phyloP scores from a whole-genome alignment of 2,888 invertebrate genomes.

The Dermolepida albohirtum region DNA sequence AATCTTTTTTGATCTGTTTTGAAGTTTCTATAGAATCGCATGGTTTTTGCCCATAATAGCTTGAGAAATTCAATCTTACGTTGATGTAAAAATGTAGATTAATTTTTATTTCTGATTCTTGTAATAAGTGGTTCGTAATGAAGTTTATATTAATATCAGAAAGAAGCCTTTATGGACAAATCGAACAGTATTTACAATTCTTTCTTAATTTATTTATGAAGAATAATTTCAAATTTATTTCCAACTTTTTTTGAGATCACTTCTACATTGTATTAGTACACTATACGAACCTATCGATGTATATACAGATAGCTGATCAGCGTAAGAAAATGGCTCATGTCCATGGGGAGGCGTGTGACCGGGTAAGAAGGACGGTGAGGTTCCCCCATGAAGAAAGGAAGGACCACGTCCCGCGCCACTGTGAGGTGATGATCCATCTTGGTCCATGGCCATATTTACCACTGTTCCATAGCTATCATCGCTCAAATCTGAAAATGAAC shows the following conservation, averaged over 20 bases:
- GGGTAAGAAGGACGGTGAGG: constrained; percentile 84
- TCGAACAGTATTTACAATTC: no score
- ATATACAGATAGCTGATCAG: constrained; percentile 83
- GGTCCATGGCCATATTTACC: constrained; percentile 84
- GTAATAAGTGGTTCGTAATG: no score
- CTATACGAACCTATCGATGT: constrained; percentile 78
- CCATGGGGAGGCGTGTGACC: constrained; percentile 82
- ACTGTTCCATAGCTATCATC: constrained; percentile 92
- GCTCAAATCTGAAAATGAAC: constrained; percentile 73
- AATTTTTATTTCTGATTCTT: no score
- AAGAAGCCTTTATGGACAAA: no score
- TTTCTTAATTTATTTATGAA: no score
- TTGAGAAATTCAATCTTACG: no score
- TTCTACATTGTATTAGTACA: background rate
- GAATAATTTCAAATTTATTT: background rate
- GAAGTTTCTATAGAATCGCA: no score
- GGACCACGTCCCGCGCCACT: constrained; percentile 69
- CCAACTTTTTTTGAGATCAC: background rate
- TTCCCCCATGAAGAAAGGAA: constrained; percentile 74
- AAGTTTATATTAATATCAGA: no score
- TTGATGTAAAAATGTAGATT: no score
- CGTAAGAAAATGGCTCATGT: constrained; percentile 82
- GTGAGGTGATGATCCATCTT: constrained; percentile 81
- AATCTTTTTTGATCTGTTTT: no score
- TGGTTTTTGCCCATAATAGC: no score